Percentiles rank a stretch among this genome's conserved stretches.
Conservation (phyloP, 2,113 vertebrate species). For the Gasterosteus aculeatus region DNA sequence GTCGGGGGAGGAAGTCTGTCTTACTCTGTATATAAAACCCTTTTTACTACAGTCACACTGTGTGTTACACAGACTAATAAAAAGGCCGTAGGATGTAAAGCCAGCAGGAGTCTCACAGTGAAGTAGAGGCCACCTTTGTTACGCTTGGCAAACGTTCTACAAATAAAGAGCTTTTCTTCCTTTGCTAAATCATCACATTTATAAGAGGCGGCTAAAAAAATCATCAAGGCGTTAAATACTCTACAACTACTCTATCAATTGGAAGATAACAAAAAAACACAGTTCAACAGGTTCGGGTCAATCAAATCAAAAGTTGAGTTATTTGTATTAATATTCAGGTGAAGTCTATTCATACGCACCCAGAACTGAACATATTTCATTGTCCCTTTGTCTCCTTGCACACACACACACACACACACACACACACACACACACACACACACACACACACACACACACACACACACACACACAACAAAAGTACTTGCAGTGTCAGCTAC, state of each 20-base stretch:
- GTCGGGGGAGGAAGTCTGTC: neutral
- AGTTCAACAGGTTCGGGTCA: neutral
- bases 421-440: constrained; percentile 10
- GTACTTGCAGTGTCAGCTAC: constrained; percentile 67
- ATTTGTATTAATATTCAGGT: neutral
- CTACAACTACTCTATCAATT: neutral
- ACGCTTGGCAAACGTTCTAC: neutral
- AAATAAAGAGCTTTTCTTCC: neutral
- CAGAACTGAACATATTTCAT: constrained; percentile 1
- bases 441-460: constrained; percentile 13
- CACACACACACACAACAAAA: constrained; percentile 22
- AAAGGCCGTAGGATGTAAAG: constrained; percentile 26
- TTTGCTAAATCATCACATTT: neutral
- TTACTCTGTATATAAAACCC: constrained; percentile 3
- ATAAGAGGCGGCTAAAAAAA: neutral
- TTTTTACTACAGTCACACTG: constrained; percentile 18
- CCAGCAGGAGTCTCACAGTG: constrained; percentile 9
- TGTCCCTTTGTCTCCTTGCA: constrained; percentile 17
- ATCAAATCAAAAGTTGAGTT: neutral
- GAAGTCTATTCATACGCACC: neutral
- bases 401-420: constrained; percentile 36
- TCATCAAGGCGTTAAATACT: neutral
- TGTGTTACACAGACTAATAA: constrained; percentile 31
- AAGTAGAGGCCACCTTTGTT: constrained; percentile 16
- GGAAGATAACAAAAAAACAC: neutral